Conservation (phyloP, 1,140 invertebrate genomes). For the Papilio dardanus region DNA sequence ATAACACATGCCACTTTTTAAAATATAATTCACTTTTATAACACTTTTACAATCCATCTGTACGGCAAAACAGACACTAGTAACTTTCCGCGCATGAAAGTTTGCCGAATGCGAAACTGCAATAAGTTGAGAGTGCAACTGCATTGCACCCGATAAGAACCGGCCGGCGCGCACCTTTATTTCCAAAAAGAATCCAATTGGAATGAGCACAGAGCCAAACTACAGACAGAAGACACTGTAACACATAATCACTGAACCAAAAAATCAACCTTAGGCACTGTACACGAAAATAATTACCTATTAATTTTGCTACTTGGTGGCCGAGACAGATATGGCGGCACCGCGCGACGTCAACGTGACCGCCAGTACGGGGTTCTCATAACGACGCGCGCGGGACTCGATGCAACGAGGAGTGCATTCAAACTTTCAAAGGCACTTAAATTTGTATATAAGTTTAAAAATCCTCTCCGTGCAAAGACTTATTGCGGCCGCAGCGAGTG, state of each 20-base stretch:
- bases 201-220: constrained; percentile 65
- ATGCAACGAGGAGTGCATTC: constrained; percentile 83
- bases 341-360: constrained; percentile 89
- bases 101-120: constrained; percentile 80
- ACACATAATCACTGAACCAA: constrained; percentile 71
- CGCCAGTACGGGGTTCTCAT: constrained; percentile 88
- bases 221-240: constrained; percentile 67
- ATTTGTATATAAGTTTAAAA: constrained; percentile 66
- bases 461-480: constrained; percentile 72
- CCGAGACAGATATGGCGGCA: constrained; percentile 84
- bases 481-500: constrained; percentile 71
- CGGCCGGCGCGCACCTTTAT: constrained; percentile 81
- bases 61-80: constrained; percentile 70
- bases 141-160: constrained; percentile 82
- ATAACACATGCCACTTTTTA: constrained; percentile 73
- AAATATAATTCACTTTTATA: constrained; percentile 74
- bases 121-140: constrained; percentile 82
- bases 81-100: constrained; percentile 81
- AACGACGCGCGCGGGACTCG: constrained; percentile 87
- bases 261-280: constrained; percentile 70
- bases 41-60: constrained; percentile 70
- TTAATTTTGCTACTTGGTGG: constrained; percentile 87
- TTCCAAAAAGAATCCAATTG: constrained; percentile 79
- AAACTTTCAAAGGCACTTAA: constrained; percentile 79
- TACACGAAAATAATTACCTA: constrained; percentile 81